Evolutionary conservation across 2,888 invertebrate species (phyloP).

Genomic region (Mesochorus sp.): DNA sequence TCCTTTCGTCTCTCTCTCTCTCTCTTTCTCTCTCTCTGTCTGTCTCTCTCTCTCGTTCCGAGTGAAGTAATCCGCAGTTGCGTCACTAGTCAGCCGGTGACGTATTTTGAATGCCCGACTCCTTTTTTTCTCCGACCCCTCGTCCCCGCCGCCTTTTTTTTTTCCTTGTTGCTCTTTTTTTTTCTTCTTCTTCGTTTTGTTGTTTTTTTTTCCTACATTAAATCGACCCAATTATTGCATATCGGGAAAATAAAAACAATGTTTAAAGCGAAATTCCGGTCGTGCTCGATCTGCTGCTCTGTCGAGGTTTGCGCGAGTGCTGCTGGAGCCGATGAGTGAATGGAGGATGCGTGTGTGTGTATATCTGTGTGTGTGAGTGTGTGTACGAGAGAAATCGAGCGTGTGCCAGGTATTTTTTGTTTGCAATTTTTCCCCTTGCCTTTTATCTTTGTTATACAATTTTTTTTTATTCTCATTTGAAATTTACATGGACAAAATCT

Average conservation of each 20-base stretch:
- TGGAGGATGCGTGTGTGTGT: slow-evolving; percentile 15
- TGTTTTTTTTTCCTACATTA: not conserved
- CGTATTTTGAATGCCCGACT: slow-evolving; percentile 53
- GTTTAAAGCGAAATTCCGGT: no score
- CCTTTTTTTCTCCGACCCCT: no score
- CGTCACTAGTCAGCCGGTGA: slow-evolving; percentile 63
- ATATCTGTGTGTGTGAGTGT: not conserved
- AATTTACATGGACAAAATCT: no score
- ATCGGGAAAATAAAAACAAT: not conserved
- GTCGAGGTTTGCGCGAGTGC: not conserved
- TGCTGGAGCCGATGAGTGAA: not conserved
- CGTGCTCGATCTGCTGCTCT: not conserved
- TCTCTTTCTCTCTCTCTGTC: slow-evolving; percentile 4
- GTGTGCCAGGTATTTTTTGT: slow-evolving; percentile 30
- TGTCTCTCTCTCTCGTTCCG: slow-evolving; percentile 6
- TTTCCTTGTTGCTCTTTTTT: not conserved
- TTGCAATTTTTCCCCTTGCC: slow-evolving; percentile 3
- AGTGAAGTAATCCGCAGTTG: slow-evolving; percentile 62
- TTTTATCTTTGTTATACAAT: not conserved
- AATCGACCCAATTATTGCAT: not conserved
- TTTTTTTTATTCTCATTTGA: not conserved
- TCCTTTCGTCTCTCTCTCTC: not conserved
- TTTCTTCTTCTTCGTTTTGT: not conserved
- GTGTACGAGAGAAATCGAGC: slow-evolving; percentile 41
- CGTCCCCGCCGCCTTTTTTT: no score